These are phyloP conservation scores for Oxytorus armatus DNA, from an alignment of 2,888 invertebrate genomes.

Conservation along the genomic window DNA sequence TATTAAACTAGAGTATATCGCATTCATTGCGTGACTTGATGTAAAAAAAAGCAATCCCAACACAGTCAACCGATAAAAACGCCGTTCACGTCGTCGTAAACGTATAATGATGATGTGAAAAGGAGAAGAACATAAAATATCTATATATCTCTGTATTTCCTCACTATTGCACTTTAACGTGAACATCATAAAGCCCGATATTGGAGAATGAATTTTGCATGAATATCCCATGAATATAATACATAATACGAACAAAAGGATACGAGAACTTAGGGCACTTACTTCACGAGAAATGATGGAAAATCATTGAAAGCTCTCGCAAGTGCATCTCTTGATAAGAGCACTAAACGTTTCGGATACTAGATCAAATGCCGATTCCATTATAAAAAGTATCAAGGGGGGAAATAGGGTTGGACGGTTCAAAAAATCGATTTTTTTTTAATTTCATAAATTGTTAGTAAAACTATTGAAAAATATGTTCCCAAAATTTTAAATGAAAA, in stretches of 20 bases:
- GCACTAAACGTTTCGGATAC: conserved; percentile 12
- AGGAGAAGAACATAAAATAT: background rate
- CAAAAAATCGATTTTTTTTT: no score
- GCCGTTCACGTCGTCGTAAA: background rate
- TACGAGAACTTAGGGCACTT: conserved; percentile 30
- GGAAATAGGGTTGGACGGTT: no score
- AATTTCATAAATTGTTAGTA: no score
- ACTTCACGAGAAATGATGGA: conserved; percentile 26
- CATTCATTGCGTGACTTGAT: no score
- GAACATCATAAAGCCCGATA: conserved; percentile 33
- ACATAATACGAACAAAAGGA: conserved; percentile 14
- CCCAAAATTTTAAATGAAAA: no score
- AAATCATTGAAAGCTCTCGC: background rate
- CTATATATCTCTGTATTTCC: conserved; percentile 10
- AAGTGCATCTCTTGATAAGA: conserved; percentile 16
- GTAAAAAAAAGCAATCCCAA: background rate
- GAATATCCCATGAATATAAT: conserved; percentile 48
- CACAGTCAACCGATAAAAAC: conserved; percentile 5
- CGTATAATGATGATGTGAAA: conserved; percentile 17
- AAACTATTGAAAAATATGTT: no score
- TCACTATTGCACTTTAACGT: conserved; percentile 17
- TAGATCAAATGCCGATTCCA: conserved; percentile 8
- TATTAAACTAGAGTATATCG: no score
- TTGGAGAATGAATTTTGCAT: conserved; percentile 36
- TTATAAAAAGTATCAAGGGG: background rate